Base-by-base conservation (phyloP, 2,888 invertebrate genomes). In the Eudemis profundana region DNA sequence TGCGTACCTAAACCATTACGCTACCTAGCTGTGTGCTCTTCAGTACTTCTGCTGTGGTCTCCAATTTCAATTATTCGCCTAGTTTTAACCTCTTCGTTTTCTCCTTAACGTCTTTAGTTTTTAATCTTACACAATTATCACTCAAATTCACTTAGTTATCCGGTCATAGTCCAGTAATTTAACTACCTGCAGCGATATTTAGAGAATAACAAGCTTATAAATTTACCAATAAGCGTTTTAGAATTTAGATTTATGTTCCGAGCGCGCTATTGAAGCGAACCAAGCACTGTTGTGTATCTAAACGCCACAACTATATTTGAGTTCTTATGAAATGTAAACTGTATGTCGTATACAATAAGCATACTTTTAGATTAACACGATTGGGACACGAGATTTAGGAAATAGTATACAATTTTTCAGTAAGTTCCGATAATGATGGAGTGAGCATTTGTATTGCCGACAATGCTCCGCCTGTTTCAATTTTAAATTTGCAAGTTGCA, bases 241-340 rank as follows among this genome's bases (percentile, higher is more conserved):
- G 40, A 61, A 61, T 61, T 10, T 27, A 44, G 33, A 61, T 61
- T 51, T 51, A 61, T 21, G 0, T 12, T 27, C 42, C 2, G 4
- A 14, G 15, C 51, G 61, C 51, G 44, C 7, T 44, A 14, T 29
- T n/a, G 51, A 29, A 50, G 42, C 27, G 0, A 33, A 33, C 12
- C 33, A 7, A 23, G 4, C 19, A 17, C 12, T 23, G 27, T 60
- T 44, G 54, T n/a, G 21, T 49, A n/a, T 17, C 27, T 36, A 23
- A 42, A 42, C 19, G 10, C 27, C 40, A 4, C 4, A 38, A 21
- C 21, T 53, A 1, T 21, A 51, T 14, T 4, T 42, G 8, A 38
- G n/a, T 10, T 21, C n/a, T 14, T 38, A 14, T 40, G 10, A 38
- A 53, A 38, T 38, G 4, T 10, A 4, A 38, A 14, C 40, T 54